phyloP scores from a whole-genome alignment of 2,113 vertebrate genomes.

The Psephotus haematonotus region DNA sequence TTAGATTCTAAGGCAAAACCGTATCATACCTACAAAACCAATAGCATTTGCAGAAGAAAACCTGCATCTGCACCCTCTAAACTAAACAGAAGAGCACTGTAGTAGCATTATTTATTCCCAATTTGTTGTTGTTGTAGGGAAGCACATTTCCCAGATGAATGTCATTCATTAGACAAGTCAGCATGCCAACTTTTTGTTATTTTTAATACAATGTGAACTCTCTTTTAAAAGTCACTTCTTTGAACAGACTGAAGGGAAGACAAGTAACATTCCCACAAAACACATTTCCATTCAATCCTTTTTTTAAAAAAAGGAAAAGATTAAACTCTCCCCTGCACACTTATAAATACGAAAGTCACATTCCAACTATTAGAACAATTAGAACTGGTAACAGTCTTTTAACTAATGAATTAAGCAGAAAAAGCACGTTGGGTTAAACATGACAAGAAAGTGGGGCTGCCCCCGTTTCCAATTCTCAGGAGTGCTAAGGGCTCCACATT shows the following conservation, averaged over 20 bases:
- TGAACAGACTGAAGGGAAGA: not conserved
- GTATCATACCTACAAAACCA: not conserved
- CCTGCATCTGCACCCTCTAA: not conserved
- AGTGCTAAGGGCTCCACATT: rapidly evolving
- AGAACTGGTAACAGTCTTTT: not conserved
- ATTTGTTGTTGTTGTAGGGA: not conserved
- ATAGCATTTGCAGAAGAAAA: not conserved
- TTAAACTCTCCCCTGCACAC: rapidly evolving
- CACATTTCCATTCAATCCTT: rapidly evolving
- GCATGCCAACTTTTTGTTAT: not conserved
- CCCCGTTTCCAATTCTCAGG: not conserved
- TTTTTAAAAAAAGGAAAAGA: not conserved
- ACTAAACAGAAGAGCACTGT: not conserved
- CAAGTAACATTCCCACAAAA: not conserved
- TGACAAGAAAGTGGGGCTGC: rapidly evolving
- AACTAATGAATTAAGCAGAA: not conserved
- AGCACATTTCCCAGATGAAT: not conserved
- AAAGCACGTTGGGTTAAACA: not conserved
- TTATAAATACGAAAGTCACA: not conserved
- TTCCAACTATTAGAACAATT: not conserved
- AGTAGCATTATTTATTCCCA: not conserved
- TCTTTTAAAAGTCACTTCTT: not conserved
- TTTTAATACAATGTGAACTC: not conserved
- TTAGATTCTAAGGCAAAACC: not conserved
- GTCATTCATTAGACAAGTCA: not conserved